Conservation (phyloP, 2,888 invertebrate genomes). For the Strigamia maritima region DNA sequence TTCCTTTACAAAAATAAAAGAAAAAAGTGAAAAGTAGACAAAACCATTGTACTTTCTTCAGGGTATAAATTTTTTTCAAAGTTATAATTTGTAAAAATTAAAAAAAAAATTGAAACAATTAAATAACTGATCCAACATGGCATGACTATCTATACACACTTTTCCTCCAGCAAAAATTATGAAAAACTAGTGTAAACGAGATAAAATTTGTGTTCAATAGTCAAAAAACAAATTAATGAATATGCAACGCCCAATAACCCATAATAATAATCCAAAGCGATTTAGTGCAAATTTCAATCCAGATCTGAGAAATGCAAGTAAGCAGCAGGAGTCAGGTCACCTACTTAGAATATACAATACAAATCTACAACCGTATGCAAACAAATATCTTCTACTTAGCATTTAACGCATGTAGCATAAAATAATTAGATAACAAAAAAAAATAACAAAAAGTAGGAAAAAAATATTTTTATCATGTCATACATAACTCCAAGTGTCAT, state of each 20-base stretch:
- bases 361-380: neutral
- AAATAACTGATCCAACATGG: neutral
- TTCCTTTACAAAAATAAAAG: neutral
- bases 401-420: neutral
- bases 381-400: neutral
- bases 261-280: neutral
- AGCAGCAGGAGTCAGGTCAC: conserved; percentile 7
- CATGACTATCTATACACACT: neutral
- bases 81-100: neutral
- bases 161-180: neutral
- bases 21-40: neutral
- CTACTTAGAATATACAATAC: conserved; percentile 14
- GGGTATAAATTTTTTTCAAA: neutral
- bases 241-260: neutral
- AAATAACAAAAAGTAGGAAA: neutral
- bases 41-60: neutral
- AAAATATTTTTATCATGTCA: too few species aligned
- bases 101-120: neutral
- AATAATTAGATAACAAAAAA: neutral
- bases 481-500: too few species aligned
- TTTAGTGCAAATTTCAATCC: conserved; percentile 19
- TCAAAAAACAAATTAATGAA: neutral
- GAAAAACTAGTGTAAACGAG: neutral
- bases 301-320: neutral
- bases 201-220: neutral